Evolutionary conservation across 1,140 invertebrate species (phyloP), one percentile per base, ranked within the genome.

Genomic region (Pseudomyrmex cubaensis): DNA sequence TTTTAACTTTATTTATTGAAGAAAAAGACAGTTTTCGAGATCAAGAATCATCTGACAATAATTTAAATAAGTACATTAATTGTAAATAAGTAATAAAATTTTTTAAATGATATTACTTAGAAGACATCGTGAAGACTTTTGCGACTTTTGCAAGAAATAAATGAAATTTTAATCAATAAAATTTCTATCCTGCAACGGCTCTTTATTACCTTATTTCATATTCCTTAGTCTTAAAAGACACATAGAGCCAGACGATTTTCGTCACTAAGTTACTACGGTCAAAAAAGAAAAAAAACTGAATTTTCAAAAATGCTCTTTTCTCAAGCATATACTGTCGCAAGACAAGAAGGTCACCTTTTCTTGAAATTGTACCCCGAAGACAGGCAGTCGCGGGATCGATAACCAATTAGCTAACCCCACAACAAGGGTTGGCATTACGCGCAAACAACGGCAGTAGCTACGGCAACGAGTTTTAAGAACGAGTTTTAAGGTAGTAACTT

Each of bases 391-490:
- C 56, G 56, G 75, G 75, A 75, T 88, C 82, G 87, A 87, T 88
- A 87, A 88, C 85, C 87, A 88, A 88, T 88, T 88, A 88, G 87
- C 75, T 66, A 87, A 84, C 85, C 74, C 85, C 61, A 74, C 67
- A 74, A 87, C 75, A 87, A 87, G 87, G 87, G 85, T 59, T 74
- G 77, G 77, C 76, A 87, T 87, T 78, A 87, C 82, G 70, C 86
- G 75, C 85, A 88, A 87, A 88, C 85, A 82, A 73, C 75, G 80
- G 56, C 67, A 74, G 82, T 84, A 85, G 85, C 85, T 87, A 64
- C 64, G 82, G 82, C 70, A 88, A 88, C 87, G 87, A 84, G 70
- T 87, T 85, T 88, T 83, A 67, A 74, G 85, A 75, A 59, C 57
- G 72, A 22, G 25, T 54, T 35, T 35, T 35, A 35, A 5, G 7